Conservation (phyloP, 2,797 vertebrate species). For the Thalassophryne amazonica region DNA sequence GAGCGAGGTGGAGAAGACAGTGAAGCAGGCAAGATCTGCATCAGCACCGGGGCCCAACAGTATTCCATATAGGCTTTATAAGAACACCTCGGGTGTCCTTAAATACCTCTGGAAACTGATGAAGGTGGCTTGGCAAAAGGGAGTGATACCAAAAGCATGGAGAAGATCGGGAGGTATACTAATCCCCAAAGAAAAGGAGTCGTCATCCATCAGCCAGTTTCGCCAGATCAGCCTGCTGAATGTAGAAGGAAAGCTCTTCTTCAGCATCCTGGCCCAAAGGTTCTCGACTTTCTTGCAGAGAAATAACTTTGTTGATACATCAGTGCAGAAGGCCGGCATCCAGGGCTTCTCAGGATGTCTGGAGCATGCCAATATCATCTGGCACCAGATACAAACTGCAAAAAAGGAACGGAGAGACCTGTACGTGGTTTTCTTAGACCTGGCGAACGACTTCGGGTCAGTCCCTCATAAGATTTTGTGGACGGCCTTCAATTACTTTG, state of each 20-base stretch:
- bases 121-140: background rate
- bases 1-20: too few species aligned
- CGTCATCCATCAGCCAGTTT: background rate
- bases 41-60: background rate
- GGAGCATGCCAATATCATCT: too few species aligned
- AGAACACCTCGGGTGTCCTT: background rate
- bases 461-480: too few species aligned
- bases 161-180: background rate
- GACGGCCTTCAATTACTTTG: too few species aligned
- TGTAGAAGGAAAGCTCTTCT: background rate
- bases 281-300: too few species aligned
- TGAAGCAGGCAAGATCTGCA: too few species aligned
- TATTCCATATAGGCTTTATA: background rate
- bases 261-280: background rate
- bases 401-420: background rate
- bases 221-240: too few species aligned
- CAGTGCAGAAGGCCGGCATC: too few species aligned
- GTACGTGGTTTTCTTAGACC: background rate
- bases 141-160: background rate
- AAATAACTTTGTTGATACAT: too few species aligned
- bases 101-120: background rate
- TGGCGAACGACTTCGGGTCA: too few species aligned
- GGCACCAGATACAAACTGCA: too few species aligned
- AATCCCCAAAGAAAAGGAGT: background rate
- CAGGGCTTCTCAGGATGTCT: too few species aligned